phyloP scores from a whole-genome alignment of 2,797 vertebrate species.

The Alcedo atthis region DNA sequence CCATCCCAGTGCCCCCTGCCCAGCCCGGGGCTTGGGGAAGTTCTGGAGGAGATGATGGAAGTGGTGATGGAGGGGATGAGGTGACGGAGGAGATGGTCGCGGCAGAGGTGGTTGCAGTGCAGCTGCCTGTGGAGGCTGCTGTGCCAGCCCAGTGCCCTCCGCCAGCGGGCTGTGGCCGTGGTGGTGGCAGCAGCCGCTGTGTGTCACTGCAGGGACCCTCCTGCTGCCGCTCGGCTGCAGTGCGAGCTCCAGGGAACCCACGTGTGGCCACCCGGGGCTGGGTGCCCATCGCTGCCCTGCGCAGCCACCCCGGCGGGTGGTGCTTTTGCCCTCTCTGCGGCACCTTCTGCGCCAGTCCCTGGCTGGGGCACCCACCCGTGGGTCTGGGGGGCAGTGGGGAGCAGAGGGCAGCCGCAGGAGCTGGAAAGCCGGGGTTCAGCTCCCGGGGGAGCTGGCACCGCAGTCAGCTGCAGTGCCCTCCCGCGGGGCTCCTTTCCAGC shows the following conservation, averaged over 20 bases:
- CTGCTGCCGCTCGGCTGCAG: neutral
- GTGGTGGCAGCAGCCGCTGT: neutral
- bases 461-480: neutral
- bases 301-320: fast-evolving
- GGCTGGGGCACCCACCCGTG: neutral
- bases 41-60: neutral
- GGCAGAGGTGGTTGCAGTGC: neutral
- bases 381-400: neutral
- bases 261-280: neutral
- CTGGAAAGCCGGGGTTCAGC: neutral
- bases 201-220: neutral
- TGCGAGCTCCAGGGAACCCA: fast-evolving
- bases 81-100: neutral
- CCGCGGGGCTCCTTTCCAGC: neutral
- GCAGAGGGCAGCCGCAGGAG: neutral
- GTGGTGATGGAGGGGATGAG: no score
- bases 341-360: neutral
- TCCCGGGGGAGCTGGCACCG: neutral
- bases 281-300: fast-evolving
- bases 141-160: neutral
- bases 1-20: neutral
- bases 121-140: neutral
- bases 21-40: no score
- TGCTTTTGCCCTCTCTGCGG: neutral
- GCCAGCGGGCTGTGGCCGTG: neutral